Evolutionary conservation across 1,140 invertebrate genomes (phyloP), one percentile per base, ranked within the genome.

Genomic region (Dendrolimus punctatus): DNA sequence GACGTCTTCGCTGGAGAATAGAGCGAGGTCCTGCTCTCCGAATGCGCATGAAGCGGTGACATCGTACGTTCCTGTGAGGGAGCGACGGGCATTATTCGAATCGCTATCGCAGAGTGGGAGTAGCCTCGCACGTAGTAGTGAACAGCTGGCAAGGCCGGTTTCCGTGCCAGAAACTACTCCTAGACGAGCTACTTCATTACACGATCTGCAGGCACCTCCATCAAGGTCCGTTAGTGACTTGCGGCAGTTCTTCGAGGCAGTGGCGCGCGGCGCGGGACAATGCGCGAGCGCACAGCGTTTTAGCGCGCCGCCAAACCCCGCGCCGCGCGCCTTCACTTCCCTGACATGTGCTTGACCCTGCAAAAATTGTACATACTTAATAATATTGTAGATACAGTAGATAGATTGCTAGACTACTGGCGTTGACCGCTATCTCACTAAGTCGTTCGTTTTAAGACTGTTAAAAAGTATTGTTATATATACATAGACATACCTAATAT

Each of bases 361-460:
- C 50, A 39, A 23, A 23, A 23, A 23, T 23, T 53, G 23, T 40
- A 49, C 37, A 50, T 52, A 40, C 46, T 51, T 55, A 50, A 48
- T 23, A 23, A 23, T 23, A 39, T 60, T 85, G 80, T 85, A 85
- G 49, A 85, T 83, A 78, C 55, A 79, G 78, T 84, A 80, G 58
- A 81, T 80, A 82, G 61, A 69, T 57, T 51, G 41, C 38, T 37
- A 43, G 50, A 45, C 23, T 45, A 58, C 58, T 53, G 74, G 80
- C 71, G 76, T 77, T 63, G 71, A 81, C 57, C 77, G 79, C 73
- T 67, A 66, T 73, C 65, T 73, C 62, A 67, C 78, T 78, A 76
- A 85, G 80, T 85, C 82, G 80, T 80, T 78, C 60, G 73, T 76
- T 80, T 73, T 85, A 85, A 85, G 82, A 85, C 80, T 85, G 82